Conservation (phyloP, 2,888 invertebrate genomes). For the Drosophila leonis region DNA sequence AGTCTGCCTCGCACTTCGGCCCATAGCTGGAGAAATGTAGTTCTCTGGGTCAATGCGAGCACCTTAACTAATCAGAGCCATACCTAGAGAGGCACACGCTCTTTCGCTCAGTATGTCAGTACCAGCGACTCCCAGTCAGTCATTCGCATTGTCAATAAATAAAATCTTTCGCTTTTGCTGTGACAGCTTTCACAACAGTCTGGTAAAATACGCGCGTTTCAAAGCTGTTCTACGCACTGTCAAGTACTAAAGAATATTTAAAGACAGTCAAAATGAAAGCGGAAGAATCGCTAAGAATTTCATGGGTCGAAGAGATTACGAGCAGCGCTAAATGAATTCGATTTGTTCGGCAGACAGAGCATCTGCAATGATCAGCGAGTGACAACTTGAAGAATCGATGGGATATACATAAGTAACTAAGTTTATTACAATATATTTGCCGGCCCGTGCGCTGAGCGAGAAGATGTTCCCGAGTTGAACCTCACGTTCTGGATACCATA, state of each 20-base stretch:
- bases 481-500: conserved; percentile 73
- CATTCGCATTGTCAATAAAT: conserved; percentile 58
- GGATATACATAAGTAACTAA: conserved; percentile 21
- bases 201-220: conserved; percentile 28
- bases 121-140: conserved; percentile 11
- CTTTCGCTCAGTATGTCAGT: conserved; percentile 16
- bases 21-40: conserved; percentile 61
- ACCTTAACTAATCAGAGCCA: conserved; percentile 73
- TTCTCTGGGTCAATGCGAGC: conserved; percentile 77
- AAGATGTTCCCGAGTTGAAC: conserved; percentile 64
- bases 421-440: conserved; percentile 40
- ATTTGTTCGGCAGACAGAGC: conserved; percentile 41
- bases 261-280: conserved; percentile 45
- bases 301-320: conserved; percentile 42
- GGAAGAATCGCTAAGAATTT: conserved; percentile 39
- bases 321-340: conserved; percentile 61
- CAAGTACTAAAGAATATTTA: conserved; percentile 36
- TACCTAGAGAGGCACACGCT: conserved; percentile 37
- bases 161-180: conserved; percentile 55
- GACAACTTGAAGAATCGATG: conserved; percentile 46
- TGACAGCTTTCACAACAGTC: conserved; percentile 63
- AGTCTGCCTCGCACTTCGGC: conserved; percentile 33
- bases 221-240: conserved; percentile 51
- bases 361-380: conserved; percentile 42
- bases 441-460: conserved; percentile 26